Percentiles rank a stretch among this genome's conserved stretches.
These are phyloP conservation scores for Numenius arquata DNA, from an alignment of 2,113 vertebrate species.

Conservation along the genomic window DNA sequence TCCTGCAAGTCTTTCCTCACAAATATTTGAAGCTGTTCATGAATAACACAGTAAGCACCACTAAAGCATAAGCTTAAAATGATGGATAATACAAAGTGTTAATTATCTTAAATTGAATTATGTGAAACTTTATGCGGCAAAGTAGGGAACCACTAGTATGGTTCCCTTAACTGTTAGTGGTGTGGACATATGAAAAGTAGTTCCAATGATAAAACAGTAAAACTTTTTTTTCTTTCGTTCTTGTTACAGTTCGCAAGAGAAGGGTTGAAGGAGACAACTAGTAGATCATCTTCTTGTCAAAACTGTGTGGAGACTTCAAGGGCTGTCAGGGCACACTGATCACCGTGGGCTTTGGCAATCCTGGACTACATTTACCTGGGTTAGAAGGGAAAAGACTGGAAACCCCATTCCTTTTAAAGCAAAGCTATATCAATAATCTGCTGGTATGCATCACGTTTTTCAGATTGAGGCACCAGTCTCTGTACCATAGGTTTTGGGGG, in stretches of 20 bases:
- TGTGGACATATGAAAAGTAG: background rate
- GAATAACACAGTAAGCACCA: background rate
- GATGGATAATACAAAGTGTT: background rate
- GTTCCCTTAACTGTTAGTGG: background rate
- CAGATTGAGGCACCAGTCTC: conserved; percentile 23
- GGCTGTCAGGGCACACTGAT: conserved; percentile 66
- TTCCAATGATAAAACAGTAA: background rate
- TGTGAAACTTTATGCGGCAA: background rate
- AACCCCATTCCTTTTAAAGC: conserved; percentile 60
- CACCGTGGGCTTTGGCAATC: conserved; percentile 69
- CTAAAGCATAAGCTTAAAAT: background rate
- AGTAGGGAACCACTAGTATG: background rate
- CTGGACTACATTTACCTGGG: conserved; percentile 76
- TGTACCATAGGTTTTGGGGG: background rate
- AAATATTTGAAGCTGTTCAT: background rate
- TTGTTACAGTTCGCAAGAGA: conserved; percentile 83
- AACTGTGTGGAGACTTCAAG: conserved; percentile 65
- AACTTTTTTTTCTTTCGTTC: background rate
- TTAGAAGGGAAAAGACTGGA: conserved; percentile 98
- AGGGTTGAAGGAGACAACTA: conserved; percentile 90
- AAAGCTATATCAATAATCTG: conserved; percentile 22
- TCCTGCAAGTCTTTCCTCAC: background rate
- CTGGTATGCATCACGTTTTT: conserved; percentile 18
- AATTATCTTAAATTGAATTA: background rate
- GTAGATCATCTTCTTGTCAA: background rate